phyloP scores from a whole-genome alignment of 2,888 invertebrate species.

The Hoplodrina ambigua region DNA sequence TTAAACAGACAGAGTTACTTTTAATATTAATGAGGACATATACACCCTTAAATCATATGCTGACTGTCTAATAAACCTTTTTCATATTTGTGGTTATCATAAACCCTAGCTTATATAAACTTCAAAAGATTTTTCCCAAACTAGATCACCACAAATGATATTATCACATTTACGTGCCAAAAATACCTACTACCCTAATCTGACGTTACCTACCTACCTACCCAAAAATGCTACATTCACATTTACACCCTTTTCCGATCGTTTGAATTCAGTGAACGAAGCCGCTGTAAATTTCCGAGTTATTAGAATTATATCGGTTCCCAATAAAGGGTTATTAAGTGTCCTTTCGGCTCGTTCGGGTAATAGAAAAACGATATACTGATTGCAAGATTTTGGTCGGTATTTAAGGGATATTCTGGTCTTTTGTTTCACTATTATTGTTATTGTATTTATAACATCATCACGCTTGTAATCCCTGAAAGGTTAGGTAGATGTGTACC shows the following conservation, averaged over 20 bases:
- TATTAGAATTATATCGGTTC: slow-evolving; percentile 65
- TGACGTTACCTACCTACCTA: slow-evolving; percentile 8
- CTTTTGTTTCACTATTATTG: slow-evolving; percentile 4
- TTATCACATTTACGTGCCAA: slow-evolving; percentile 48
- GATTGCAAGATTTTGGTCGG: slow-evolving; percentile 46
- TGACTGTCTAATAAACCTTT: too few relatives aligned
- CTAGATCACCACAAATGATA: slow-evolving; percentile 35
- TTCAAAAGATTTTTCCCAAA: neutral
- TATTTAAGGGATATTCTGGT: slow-evolving; percentile 9
- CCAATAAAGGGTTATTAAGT: slow-evolving; percentile 60
- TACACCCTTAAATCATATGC: too few relatives aligned
- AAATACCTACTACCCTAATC: slow-evolving; percentile 30
- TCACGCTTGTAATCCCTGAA: too few relatives aligned
- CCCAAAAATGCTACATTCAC: slow-evolving; percentile 40
- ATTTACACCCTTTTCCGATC: slow-evolving; percentile 49
- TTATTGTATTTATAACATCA: neutral
- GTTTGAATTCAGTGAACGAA: slow-evolving; percentile 59
- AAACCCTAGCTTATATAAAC: too few relatives aligned
- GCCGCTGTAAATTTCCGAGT: slow-evolving; percentile 59
- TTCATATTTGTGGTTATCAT: too few relatives aligned
- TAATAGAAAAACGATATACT: slow-evolving; percentile 64
- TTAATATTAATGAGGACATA: too few relatives aligned
- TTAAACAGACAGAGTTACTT: too few relatives aligned
- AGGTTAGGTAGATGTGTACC: too few relatives aligned
- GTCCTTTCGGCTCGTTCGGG: slow-evolving; percentile 39